Base-by-base conservation (phyloP, 2,797 vertebrate genomes). In the Gorsachius magnificus region DNA sequence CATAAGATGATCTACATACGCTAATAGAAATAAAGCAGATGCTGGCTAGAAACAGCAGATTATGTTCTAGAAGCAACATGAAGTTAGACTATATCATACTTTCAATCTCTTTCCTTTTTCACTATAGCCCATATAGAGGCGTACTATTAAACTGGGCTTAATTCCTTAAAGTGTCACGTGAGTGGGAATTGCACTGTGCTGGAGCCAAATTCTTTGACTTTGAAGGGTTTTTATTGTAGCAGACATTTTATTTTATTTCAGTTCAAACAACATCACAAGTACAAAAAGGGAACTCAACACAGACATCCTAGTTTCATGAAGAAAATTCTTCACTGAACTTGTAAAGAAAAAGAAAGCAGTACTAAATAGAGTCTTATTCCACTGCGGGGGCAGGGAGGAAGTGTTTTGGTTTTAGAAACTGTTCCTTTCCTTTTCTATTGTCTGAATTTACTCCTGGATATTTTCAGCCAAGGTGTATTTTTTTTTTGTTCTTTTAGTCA, bases 331-430 rank as follows among this genome's bases (percentile, higher is more conserved):
- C 9, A 41, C 7, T 70, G 53, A 70, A 54, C 76, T 75, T 13
- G 4, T 50, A 54, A 77, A 71, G 12, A 41, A 66, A 87, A 71
- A 71, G 31, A 54, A 75, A 71, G 17, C 28, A 74, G 56, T 50
- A 45, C 28, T 65, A 87, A 33, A 72, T 31, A 68, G 54, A 77
- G 11, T 56, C 46, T 68, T 63, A 26, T 63, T 81, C 51, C 11
- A 36, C 9, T 46, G 3, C 8, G 4, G 11, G 2, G 1, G 41
- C 15, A 16, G 51, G 15, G 3, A 4, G 7, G 29, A 16, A 7
- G 4, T 63, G 35, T 43, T 83, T 82, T 83, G 35, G 24, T 28
- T 82, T 75, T 76, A 31, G 38, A 92, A 83, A 33, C 5, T 6
- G 64, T 72, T 71, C 54, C 25, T 85, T 90, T 51, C 35, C 48